These are phyloP conservation scores for Cyprinodon tularosa DNA, from an alignment of 2,113 vertebrate species.

Conservation along the genomic window DNA sequence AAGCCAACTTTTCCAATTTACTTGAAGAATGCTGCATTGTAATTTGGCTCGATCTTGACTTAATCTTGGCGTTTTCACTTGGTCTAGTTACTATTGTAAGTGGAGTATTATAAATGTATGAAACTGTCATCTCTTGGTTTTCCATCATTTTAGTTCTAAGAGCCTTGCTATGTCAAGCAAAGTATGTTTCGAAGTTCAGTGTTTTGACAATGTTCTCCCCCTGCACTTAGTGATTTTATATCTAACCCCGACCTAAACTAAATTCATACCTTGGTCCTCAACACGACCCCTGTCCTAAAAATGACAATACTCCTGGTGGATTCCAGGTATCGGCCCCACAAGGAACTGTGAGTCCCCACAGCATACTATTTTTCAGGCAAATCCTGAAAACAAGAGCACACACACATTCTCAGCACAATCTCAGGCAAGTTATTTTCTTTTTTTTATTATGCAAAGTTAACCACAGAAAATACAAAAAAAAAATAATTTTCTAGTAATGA, in stretches of 20 bases:
- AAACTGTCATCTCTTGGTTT: neutral
- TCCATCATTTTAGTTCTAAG: neutral
- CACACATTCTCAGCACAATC: no score
- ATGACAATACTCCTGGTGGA: no score
- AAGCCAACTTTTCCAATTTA: neutral
- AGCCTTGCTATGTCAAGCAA: neutral
- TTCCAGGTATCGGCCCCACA: no score
- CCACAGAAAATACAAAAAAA: neutral
- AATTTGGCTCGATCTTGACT: neutral
- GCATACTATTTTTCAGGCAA: no score
- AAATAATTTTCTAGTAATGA: neutral
- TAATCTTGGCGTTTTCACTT: neutral
- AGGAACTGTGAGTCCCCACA: no score
- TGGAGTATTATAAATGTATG: neutral
- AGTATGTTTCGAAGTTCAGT: neutral
- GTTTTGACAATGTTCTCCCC: neutral
- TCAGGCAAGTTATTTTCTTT: no score
- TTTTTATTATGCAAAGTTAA: neutral
- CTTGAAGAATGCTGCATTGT: no score
- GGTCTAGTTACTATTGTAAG: neutral
- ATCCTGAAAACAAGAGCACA: no score
- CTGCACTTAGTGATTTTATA: no score
- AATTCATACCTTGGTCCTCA: no score
- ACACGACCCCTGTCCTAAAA: no score
- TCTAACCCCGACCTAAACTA: no score